Evolutionary conservation across 2,797 vertebrate genomes (phyloP).

Genomic region (Decapterus maruadsi): DNA sequence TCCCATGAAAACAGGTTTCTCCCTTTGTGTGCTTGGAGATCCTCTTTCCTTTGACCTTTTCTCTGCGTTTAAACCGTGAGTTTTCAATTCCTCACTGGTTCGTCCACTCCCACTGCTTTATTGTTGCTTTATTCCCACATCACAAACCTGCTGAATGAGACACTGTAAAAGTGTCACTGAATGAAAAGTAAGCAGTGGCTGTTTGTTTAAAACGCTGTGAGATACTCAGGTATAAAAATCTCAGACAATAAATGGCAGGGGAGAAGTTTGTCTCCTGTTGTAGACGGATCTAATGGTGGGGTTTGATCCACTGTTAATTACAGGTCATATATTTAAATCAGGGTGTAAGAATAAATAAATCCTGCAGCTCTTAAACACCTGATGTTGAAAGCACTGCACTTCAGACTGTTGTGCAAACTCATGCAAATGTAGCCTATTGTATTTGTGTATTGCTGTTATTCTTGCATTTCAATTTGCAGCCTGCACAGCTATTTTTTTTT

Average conservation of each 20-base stretch:
- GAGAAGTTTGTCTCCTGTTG: constrained; percentile 11
- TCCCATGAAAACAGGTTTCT: constrained; percentile 63
- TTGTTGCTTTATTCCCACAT: constrained; percentile 30
- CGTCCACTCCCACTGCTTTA: constrained; percentile 34
- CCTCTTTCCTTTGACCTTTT: constrained; percentile 69
- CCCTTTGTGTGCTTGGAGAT: constrained; percentile 52
- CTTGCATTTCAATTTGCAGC: too few relatives aligned
- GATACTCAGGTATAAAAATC: background rate
- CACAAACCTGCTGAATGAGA: background rate
- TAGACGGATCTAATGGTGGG: constrained; percentile 24
- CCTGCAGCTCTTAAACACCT: background rate
- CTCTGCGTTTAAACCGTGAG: constrained; percentile 15
- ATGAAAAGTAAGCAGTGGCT: background rate
- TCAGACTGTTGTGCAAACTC: background rate
- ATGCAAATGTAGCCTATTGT: background rate
- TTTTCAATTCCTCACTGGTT: constrained; percentile 58
- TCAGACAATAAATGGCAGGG: constrained; percentile 31
- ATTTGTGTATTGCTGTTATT: background rate
- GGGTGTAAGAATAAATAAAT: constrained; percentile 21
- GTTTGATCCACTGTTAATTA: constrained; percentile 37
- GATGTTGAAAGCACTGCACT: background rate
- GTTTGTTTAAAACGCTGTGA: background rate
- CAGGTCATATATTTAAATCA: constrained; percentile 18
- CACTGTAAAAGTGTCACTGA: background rate
- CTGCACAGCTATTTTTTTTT: too few relatives aligned